Conservation (phyloP, 2,113 vertebrate genomes). For the Motacilla alba region DNA sequence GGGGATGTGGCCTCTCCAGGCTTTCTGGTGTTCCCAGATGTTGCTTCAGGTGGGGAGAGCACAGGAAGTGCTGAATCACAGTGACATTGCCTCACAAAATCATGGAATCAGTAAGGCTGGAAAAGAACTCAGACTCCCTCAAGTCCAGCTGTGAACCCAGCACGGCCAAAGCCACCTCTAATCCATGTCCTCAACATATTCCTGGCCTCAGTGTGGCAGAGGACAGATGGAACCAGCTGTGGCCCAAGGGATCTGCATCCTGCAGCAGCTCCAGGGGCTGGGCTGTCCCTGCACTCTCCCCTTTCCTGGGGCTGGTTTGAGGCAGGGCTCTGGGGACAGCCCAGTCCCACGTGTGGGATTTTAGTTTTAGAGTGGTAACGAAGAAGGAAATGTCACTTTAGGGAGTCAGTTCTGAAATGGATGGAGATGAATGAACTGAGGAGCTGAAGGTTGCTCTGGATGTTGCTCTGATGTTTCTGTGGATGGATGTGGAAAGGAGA, state of each 20-base stretch:
- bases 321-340: neutral
- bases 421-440: neutral
- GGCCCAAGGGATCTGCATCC: accelerated
- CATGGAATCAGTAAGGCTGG: neutral
- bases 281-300: too few relatives aligned
- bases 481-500: neutral
- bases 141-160: neutral
- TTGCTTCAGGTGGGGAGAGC: neutral
- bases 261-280: neutral
- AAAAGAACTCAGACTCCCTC: neutral
- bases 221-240: neutral
- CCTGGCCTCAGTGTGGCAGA: neutral
- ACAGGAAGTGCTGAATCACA: neutral
- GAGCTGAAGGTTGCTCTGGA: neutral
- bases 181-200: accelerated
- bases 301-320: accelerated
- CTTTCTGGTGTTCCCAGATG: neutral
- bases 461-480: neutral
- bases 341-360: accelerated
- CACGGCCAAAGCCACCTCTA: neutral
- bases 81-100: neutral
- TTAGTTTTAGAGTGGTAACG: neutral
- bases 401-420: neutral
- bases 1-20: neutral
- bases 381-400: neutral